Percentiles rank a stretch among this genome's conserved stretches.
phyloP scores from a whole-genome alignment of 92 coral and sea anemone species.

The Blastomussa wellsi region DNA sequence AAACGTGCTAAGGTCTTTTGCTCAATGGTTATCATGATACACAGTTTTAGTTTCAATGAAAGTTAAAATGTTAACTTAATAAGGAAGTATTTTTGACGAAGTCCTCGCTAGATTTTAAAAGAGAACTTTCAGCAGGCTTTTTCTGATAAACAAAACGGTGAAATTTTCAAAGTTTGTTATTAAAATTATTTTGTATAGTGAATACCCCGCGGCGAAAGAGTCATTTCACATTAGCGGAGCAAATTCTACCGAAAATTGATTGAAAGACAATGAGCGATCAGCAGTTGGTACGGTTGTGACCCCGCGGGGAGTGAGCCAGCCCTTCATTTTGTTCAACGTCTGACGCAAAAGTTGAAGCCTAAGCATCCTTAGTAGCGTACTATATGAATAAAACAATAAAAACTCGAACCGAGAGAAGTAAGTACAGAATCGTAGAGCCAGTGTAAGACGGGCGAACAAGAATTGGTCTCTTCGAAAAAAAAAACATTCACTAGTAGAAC shows the following conservation, averaged over 20 bases:
- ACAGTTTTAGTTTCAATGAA: not conserved
- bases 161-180: not conserved
- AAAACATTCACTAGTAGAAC: not conserved
- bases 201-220: conserved; percentile 4
- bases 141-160: not conserved
- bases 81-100: not conserved
- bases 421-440: too few relatives aligned
- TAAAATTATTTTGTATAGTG: conserved; percentile 1
- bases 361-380: not conserved
- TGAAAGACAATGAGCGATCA: conserved; percentile 16
- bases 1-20: not conserved
- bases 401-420: not conserved
- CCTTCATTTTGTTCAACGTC: conserved; percentile 1
- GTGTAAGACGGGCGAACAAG: not conserved
- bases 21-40: too few relatives aligned
- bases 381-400: not conserved
- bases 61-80: not conserved
- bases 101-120: not conserved
- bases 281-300: conserved; percentile 13
- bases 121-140: not conserved
- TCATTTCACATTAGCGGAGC: conserved; percentile 10
- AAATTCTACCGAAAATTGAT: conserved; percentile 18
- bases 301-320: not conserved
- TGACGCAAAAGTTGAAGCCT: not conserved
- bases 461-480: not conserved